These are phyloP conservation scores for Automeris io DNA, from an alignment of 2,888 invertebrate genomes.

Conservation along the genomic window DNA sequence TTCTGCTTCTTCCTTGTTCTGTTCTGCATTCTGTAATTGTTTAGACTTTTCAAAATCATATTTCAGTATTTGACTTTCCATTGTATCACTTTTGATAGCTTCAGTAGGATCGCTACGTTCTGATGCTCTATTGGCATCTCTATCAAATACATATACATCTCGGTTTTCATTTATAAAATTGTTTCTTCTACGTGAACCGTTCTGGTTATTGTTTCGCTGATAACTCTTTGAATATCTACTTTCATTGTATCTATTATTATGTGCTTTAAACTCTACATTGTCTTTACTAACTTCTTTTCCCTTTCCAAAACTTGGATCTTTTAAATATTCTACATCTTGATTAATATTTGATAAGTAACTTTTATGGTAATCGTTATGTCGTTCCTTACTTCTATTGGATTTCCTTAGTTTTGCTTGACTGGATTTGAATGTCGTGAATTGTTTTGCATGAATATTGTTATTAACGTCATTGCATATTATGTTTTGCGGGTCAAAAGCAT, in stretches of 20 bases:
- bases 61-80: slow-evolving; percentile 2
- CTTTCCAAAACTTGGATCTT: slow-evolving; percentile 56
- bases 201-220: slow-evolving; percentile 48
- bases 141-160: slow-evolving; percentile 17
- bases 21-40: slow-evolving; percentile 21
- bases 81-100: slow-evolving; percentile 17
- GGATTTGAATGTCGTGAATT: slow-evolving; percentile 51
- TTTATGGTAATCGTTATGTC: slow-evolving; percentile 29
- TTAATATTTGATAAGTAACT: slow-evolving; percentile 51
- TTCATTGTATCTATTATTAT: slow-evolving; percentile 36
- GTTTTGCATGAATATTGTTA: slow-evolving; percentile 44
- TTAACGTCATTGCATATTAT: slow-evolving; percentile 49
- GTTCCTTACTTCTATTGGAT: slow-evolving; percentile 47
- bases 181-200: slow-evolving; percentile 41
- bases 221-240: slow-evolving; percentile 36
- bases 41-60: slow-evolving; percentile 29
- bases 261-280: slow-evolving; percentile 27
- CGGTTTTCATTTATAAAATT: slow-evolving; percentile 21
- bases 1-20: slow-evolving; percentile 15
- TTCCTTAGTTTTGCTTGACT: slow-evolving; percentile 45
- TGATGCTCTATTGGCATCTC: slow-evolving; percentile 36
- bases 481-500: slow-evolving; percentile 56
- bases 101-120: slow-evolving; percentile 34
- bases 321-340: slow-evolving; percentile 61
- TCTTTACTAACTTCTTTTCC: slow-evolving; percentile 29